These are phyloP conservation scores for Lacanobia wlatinum DNA, from an alignment of 2,888 invertebrate species.

Conservation along the genomic window DNA sequence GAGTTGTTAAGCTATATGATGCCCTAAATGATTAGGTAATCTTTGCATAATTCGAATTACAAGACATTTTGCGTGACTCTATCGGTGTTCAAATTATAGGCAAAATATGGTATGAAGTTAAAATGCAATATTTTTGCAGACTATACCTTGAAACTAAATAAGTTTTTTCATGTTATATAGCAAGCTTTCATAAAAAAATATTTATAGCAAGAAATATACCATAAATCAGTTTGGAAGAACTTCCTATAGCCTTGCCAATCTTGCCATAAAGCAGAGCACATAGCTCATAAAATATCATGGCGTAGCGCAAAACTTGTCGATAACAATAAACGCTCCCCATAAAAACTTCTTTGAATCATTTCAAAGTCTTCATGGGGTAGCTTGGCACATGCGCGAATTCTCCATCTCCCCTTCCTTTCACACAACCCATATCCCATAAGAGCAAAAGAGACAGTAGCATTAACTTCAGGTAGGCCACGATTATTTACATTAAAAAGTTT, in stretches of 20 bases:
- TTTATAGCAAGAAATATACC: slow-evolving; percentile 47
- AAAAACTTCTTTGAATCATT: slow-evolving; percentile 79
- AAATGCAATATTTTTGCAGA: neutral
- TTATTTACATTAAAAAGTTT: slow-evolving; percentile 70
- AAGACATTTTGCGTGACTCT: neutral
- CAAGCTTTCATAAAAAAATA: slow-evolving; percentile 46
- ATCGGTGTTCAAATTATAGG: neutral
- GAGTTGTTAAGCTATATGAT: neutral
- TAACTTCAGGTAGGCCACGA: slow-evolving; percentile 72
- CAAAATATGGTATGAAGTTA: neutral
- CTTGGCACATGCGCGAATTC: slow-evolving; percentile 81
- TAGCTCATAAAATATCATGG: slow-evolving; percentile 71
- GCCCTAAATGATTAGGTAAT: neutral
- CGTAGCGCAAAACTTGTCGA: slow-evolving; percentile 76
- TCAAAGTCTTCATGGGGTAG: slow-evolving; percentile 74
- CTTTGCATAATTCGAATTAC: neutral
- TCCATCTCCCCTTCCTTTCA: slow-evolving; percentile 69
- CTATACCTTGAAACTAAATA: neutral
- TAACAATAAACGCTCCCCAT: slow-evolving; percentile 76
- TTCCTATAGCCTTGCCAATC: slow-evolving; percentile 63
- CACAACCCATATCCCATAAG: slow-evolving; percentile 59
- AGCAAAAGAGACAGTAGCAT: slow-evolving; percentile 77
- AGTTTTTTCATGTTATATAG: slow-evolving; percentile 4
- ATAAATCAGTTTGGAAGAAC: slow-evolving; percentile 62
- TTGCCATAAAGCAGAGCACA: slow-evolving; percentile 68